Percentiles rank a stretch among this genome's conserved stretches.
phyloP scores from a whole-genome alignment of 2,888 invertebrate genomes.

The Trimorus sp. region DNA sequence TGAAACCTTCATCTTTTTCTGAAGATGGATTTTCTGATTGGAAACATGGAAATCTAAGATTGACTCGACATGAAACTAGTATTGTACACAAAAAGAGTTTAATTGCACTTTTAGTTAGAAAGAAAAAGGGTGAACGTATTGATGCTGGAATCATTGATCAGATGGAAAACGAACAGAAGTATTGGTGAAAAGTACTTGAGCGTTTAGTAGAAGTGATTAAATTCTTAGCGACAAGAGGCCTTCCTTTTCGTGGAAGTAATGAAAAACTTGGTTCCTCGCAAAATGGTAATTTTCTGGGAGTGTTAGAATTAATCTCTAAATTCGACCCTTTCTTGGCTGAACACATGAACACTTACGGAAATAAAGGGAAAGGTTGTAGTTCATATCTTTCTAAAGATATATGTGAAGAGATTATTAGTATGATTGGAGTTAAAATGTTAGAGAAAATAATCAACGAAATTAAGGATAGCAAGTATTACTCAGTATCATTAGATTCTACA shows the following conservation, averaged over 20 bases:
- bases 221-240: conserved; percentile 46
- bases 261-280: conserved; percentile 35
- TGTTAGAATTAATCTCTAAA: conserved; percentile 71
- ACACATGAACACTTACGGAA: conserved; percentile 71
- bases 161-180: conserved; percentile 34
- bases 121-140: conserved; percentile 49
- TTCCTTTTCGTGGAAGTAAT: conserved; percentile 43
- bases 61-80: conserved; percentile 20
- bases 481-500: neutral
- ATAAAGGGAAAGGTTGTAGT: conserved; percentile 68
- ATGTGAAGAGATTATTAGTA: conserved; percentile 72
- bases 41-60: neutral
- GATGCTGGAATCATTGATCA: conserved; percentile 34
- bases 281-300: conserved; percentile 74
- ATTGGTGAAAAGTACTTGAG: conserved; percentile 41
- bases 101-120: conserved; percentile 38
- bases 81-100: conserved; percentile 42
- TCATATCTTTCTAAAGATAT: conserved; percentile 71
- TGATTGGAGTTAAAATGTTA: conserved; percentile 70
- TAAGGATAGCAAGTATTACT: no score
- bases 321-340: conserved; percentile 71
- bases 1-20: no score
- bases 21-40: neutral
- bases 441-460: neutral
- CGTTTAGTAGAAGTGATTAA: conserved; percentile 45